Evolutionary conservation across 2,888 invertebrate genomes (phyloP), one percentile per base, ranked within the genome.

Genomic region (Melanchra persicariae): DNA sequence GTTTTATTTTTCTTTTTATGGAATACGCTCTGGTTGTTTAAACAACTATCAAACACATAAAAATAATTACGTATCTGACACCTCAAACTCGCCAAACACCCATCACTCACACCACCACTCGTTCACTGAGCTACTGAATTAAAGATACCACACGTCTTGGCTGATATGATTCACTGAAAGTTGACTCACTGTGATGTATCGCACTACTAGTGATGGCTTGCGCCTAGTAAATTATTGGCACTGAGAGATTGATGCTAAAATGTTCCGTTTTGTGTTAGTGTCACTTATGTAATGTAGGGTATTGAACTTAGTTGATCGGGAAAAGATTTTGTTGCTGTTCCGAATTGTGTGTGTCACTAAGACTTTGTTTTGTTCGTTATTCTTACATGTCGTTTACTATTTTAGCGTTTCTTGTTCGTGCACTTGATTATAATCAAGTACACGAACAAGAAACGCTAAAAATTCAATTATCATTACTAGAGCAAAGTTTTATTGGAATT

Each of bases 81-180:
- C 19, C 10, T 15, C 8, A n/a, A 4, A 34, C 37, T 26, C 69
- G 74, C 78, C 34, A 10, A 17, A 22, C 37, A 26, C 61, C 2
- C 1, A 52, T 62, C 15, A 15, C 67, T 71, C n/a, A 40, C 17
- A 61, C 74, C 65, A 60, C 2, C 43, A 17, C 26, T 43, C 80
- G 67, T 65, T 69, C 76, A 79, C 82, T 87, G 88, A 91, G 90
- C 90, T 90, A 81, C 87, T 92, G 92, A 92, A 93, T 93, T 93
- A 92, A 92, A 92, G 92, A 93, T 92, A 90, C 90, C 92, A 87
- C 92, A 90, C 91, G 72, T 76, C 73, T 69, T 43, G 51, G 69
- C 55, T 70, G 84, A 84, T 85, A 86, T 87, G 89, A 87, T 88
- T 88, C 89, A 88, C 77, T 82, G 79, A 83, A 79, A 75, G 75